Base-by-base conservation (phyloP, 2,797 vertebrate genomes). In the Aotus griseimembra region DNA sequence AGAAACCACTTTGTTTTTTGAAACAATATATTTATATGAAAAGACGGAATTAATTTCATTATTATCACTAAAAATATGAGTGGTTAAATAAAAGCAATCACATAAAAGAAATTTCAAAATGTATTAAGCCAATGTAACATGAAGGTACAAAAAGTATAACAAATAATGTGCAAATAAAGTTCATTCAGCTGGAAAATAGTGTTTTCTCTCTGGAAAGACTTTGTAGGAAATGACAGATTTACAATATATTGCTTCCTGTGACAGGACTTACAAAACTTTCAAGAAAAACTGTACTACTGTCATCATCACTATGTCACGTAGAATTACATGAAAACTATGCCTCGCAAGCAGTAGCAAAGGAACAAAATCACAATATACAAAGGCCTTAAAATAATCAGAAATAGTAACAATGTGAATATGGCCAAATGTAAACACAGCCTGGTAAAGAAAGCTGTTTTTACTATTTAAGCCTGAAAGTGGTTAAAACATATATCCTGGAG, bases 241-340 rank as follows among this genome's bases (percentile, higher is more conserved):
- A 95, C 5, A 94, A 57, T 87, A 57, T 77, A 88, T 5, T 58
- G 72, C 19, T 95, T 96, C 93, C 46, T 96, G 77, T 44, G 88
- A 94, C 4, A 87, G 15, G 90, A 67, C 10, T 95, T 85, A 85
- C 7, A 93, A 72, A 92, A 90, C 67, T 55, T 92, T 77, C 57
- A 89, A 61, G 24, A 61, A 81, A 94, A 93, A 77, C 8, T 48
- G 3, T 72, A 90, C 55, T 58, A 30, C 12, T 96, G 50, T 33
- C 96, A 39, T 89, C 75, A 86, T 76, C 55, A 86, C 77, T 88
- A 41, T 50, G 41, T 61, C 73, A 61, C 46, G 4, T 46, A 83
- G 75, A 93, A 94, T 79, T 95, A 94, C 26, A 91, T 44, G 3
- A 81, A 97, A 94, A 95, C 15, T 75, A 86, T 76, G 67, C n/a